phyloP scores from a whole-genome alignment of 92 coral and sea anemone genomes.

The Umimayanthus chanpuru region DNA sequence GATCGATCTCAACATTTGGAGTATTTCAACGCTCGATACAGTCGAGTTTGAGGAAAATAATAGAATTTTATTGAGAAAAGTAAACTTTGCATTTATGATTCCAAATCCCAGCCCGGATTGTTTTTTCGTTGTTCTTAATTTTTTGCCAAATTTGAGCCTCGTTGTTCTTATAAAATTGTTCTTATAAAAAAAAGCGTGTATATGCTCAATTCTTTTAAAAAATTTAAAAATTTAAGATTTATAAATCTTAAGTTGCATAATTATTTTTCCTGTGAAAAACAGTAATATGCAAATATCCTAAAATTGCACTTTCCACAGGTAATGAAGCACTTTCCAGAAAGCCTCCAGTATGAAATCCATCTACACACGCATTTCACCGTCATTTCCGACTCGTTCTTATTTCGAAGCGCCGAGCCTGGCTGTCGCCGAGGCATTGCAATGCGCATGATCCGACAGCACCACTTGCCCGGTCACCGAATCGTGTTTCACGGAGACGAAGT shows the following conservation, averaged over 20 bases:
- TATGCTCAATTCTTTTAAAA: no score
- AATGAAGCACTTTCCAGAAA: conserved; percentile 89
- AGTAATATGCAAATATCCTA: neutral
- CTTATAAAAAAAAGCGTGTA: no score
- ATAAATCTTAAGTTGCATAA: neutral
- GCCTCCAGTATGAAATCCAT: conserved; percentile 94
- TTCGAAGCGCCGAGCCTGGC: conserved; percentile 69
- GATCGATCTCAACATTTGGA: no score
- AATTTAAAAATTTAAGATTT: no score
- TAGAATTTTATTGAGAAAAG: no score
- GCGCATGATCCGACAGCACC: conserved; percentile 93
- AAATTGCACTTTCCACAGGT: conserved; percentile 61
- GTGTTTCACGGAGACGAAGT: conserved; percentile 87
- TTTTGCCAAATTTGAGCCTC: no score
- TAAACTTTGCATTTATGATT: no score
- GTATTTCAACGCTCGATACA: no score
- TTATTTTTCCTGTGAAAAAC: neutral
- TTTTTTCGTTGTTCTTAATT: no score
- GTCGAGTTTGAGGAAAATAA: no score
- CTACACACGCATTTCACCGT: conserved; percentile 94
- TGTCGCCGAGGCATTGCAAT: conserved; percentile 82
- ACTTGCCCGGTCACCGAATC: conserved; percentile 88
- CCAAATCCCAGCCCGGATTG: no score
- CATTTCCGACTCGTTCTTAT: conserved; percentile 83
- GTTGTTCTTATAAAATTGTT: no score